A percentile compares a stretch with the other conserved stretches of the same genome.
phyloP scores from a whole-genome alignment of 2,113 vertebrate genomes.

The Osmerus mordax region DNA sequence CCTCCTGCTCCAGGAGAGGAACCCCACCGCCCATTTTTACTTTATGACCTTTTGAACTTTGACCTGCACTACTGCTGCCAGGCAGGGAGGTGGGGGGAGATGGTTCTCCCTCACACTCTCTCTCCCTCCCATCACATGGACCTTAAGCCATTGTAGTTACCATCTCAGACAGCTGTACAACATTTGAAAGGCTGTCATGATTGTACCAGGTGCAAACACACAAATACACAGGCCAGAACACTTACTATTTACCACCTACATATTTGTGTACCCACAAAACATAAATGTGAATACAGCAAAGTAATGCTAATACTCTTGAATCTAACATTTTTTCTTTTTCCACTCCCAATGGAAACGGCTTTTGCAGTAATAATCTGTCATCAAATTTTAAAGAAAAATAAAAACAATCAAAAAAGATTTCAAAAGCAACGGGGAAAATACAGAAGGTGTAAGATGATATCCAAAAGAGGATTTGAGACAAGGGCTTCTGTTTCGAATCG shows the following conservation, averaged over 20 bases:
- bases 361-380: conserved; percentile 45
- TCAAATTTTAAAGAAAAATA: conserved; percentile 54
- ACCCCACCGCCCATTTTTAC: conserved; percentile 66
- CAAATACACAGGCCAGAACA: background rate
- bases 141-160: conserved; percentile 72
- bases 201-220: conserved; percentile 42
- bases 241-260: conserved; percentile 20
- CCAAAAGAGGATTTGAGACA: conserved; percentile 63
- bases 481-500: conserved; percentile 66
- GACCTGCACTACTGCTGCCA: conserved; percentile 74
- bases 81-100: conserved; percentile 49
- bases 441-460: conserved; percentile 55
- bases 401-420: conserved; percentile 43
- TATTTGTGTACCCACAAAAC: conserved; percentile 31
- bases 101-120: conserved; percentile 21
- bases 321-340: conserved; percentile 50
- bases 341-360: conserved; percentile 52
- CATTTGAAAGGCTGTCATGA: conserved; percentile 60
- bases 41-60: conserved; percentile 72
- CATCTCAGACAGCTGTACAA: conserved; percentile 57
- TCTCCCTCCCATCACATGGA: conserved; percentile 59
- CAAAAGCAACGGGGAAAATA: conserved; percentile 32
- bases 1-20: conserved; percentile 67
- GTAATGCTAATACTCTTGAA: conserved; percentile 47
- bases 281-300: conserved; percentile 45